Evolutionary conservation across 2,888 invertebrate species (phyloP), one percentile per base, ranked within the genome.

Genomic region (Helleia helle): DNA sequence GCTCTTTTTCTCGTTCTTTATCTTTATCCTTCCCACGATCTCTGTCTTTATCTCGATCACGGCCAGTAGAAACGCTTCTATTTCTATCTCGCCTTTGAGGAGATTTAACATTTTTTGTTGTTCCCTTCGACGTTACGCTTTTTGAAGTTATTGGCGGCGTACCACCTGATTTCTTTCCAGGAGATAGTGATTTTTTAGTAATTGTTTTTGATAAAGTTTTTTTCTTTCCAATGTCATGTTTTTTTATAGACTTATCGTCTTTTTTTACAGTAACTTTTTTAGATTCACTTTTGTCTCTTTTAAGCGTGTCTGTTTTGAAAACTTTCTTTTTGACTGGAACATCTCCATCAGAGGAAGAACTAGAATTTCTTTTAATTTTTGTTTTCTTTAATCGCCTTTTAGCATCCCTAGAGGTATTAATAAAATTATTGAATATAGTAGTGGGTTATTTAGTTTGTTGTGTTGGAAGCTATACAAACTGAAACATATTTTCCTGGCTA

Each of bases 291-390:
- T 80, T 83, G 46, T 79, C 83, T 50, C 71, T 65, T 64, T 85
- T 85, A 11, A 65, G 40, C 24, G 60, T 31, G 44, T 81, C 81
- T 50, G 43, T 60, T 73, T 84, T 86, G 13, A 75, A 54, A 49
- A 87, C 81, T 58, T 88, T 88, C 56, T 88, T 88, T 60, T 85
- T 86, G 17, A 77, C 53, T 41, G 77, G 77, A 27, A 84, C 79
- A 50, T 88, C 89, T 41, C 87, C 87, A 48, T 91, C 91, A 2
- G 92, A 91, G 6, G 91, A 89, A 9, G 87, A 87, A 56, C 88
- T 88, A 1, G 88, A 88, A 57, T 88, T 86, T 24, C 89, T 73
- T 62, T 87, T 87, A 27, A 84, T 62, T 58, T 88, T 88, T 36
- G 83, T 79, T 38, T 85, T 86, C 50, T 81, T 83, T 45, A 54